Evolutionary conservation across 2,797 vertebrate genomes (phyloP).

Genomic region (Hippopotamyrus pictus): DNA sequence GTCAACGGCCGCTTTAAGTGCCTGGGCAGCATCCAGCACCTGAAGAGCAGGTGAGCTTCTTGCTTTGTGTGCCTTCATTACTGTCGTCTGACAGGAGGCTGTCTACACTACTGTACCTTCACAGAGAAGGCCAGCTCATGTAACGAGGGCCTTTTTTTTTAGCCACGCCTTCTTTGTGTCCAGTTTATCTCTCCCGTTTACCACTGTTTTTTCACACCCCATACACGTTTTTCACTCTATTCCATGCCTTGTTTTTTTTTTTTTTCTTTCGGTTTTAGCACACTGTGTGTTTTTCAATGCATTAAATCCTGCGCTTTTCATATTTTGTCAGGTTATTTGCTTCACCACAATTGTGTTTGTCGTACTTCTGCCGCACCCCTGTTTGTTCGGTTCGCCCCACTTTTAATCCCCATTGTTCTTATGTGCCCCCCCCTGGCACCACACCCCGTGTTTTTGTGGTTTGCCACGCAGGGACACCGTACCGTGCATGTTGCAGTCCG

Average conservation of each 20-base stretch:
- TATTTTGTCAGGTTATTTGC: neutral
- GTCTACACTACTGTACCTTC: neutral
- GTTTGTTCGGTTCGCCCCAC: neutral
- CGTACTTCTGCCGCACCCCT: neutral
- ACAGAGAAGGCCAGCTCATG: neutral
- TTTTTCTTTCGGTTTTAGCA: neutral
- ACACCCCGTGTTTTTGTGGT: neutral
- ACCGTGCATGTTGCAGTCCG: neutral
- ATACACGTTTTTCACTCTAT: neutral
- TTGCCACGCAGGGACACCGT: neutral
- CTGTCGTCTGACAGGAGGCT: neutral
- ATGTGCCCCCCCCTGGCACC: neutral
- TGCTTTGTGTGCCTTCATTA: neutral
- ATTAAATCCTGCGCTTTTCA: neutral
- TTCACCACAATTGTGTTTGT: neutral
- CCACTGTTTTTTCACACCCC: neutral
- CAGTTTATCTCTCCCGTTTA: neutral
- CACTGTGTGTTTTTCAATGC: neutral
- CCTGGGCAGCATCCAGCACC: constrained; percentile 91
- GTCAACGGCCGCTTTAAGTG: constrained; percentile 93
- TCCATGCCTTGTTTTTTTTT: neutral
- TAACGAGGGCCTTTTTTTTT: neutral
- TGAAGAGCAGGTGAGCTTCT: constrained; percentile 81
- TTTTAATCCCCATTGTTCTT: neutral
- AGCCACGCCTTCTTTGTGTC: neutral